Percentiles rank a stretch among this genome's conserved stretches.
Conservation (phyloP, 1,140 invertebrate species). For the Lucilia cuprina region DNA sequence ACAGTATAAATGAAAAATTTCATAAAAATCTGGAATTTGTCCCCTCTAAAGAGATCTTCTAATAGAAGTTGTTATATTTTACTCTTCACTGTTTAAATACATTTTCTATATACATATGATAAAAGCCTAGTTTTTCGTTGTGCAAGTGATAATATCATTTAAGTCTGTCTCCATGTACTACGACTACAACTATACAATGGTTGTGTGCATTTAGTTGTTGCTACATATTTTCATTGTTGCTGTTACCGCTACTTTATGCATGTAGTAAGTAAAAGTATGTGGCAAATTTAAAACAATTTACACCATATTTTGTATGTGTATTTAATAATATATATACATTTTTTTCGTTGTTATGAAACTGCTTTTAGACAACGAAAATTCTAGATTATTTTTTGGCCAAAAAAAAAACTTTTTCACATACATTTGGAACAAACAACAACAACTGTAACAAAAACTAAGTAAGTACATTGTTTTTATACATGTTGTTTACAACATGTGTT, state of each 20-base stretch:
- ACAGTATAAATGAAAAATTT: too few relatives aligned
- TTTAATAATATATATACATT: conserved; percentile 1
- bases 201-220: neutral
- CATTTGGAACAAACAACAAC: neutral
- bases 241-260: neutral
- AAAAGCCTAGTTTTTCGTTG: conserved; percentile 10
- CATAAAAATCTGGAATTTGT: too few relatives aligned
- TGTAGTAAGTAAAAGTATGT: conserved; percentile 18
- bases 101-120: neutral
- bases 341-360: neutral
- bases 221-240: neutral
- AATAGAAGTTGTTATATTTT: too few relatives aligned
- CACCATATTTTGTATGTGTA: conserved; percentile 23
- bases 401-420: neutral
- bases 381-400: too few relatives aligned
- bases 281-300: conserved; percentile 37
- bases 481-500: neutral
- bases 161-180: neutral
- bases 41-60: too few relatives aligned
- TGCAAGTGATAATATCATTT: conserved; percentile 8
- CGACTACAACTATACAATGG: neutral
- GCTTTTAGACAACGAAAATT: neutral
- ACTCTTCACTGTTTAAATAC: neutral
- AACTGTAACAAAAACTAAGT: neutral
- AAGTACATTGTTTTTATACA: neutral